These are phyloP conservation scores for Solenopsis invicta DNA, from an alignment of 1,140 invertebrate species.

Conservation along the genomic window DNA sequence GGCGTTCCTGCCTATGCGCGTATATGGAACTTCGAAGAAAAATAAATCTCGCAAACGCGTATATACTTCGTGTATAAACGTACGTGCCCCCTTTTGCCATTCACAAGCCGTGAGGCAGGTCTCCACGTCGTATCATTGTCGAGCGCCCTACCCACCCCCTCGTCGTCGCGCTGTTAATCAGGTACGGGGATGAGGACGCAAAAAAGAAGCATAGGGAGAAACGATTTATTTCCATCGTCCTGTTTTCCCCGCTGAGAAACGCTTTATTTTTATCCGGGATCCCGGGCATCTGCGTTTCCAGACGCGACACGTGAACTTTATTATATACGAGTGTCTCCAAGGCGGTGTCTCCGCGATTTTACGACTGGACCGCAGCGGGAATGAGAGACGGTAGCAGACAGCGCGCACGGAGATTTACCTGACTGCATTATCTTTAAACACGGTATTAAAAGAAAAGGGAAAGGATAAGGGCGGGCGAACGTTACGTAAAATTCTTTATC, in stretches of 20 bases:
- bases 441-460: background rate
- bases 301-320: constrained; percentile 44
- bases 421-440: constrained; percentile 12
- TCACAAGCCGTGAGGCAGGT: background rate
- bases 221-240: constrained; percentile 56
- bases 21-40: background rate
- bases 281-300: constrained; percentile 17
- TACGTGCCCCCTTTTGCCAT: constrained; percentile 20
- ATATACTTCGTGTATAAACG: constrained; percentile 9
- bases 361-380: background rate
- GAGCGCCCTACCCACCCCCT: too few relatives aligned
- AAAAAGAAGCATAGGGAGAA: constrained; percentile 18
- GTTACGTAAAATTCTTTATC: constrained; percentile 49
- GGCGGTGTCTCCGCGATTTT: constrained; percentile 14
- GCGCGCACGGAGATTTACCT: constrained; percentile 37
- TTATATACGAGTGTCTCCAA: constrained; percentile 5
- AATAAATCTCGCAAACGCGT: constrained; percentile 3
- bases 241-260: constrained; percentile 8
- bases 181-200: background rate
- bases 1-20: background rate
- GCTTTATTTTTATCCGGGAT: constrained; percentile 46
- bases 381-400: background rate
- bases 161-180: constrained; percentile 1
- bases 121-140: background rate
- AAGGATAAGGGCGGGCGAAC: background rate